Evolutionary conservation across 1,140 invertebrate species (phyloP).

Genomic region (Caenorhabditis inopinata): DNA sequence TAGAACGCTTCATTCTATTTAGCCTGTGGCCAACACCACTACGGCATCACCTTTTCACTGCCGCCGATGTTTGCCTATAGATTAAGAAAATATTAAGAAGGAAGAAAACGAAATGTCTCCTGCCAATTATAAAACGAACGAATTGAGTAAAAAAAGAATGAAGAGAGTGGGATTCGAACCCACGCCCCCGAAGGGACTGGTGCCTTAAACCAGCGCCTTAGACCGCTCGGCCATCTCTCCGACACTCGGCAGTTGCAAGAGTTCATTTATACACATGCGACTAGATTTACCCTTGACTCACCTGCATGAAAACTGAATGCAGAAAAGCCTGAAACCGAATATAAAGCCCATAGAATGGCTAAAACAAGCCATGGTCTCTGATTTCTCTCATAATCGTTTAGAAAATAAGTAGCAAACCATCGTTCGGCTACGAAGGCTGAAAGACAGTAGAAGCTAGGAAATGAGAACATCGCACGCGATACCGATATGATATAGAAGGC

Average conservation of each 20-base stretch:
- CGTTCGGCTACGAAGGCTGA: not conserved
- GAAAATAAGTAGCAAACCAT: conserved; percentile 16
- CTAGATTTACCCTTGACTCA: not conserved
- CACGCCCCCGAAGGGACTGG: conserved; percentile 86
- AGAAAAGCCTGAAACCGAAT: not conserved
- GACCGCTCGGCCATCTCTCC: conserved; percentile 94
- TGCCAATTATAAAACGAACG: too few relatives aligned
- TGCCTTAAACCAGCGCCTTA: conserved; percentile 99
- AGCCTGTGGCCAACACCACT: too few relatives aligned
- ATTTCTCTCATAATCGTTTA: conserved; percentile 25
- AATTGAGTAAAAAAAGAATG: conserved; percentile 32
- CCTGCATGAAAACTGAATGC: not conserved
- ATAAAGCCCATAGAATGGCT: not conserved
- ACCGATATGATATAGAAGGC: not conserved
- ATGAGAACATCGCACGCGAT: not conserved
- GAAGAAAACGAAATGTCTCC: too few relatives aligned
- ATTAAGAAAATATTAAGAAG: too few relatives aligned
- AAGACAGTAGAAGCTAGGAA: not conserved
- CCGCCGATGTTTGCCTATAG: too few relatives aligned
- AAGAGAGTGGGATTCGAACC: conserved; percentile 66
- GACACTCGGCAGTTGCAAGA: too few relatives aligned
- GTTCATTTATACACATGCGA: not conserved
- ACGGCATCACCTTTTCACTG: too few relatives aligned
- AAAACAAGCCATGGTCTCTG: not conserved
- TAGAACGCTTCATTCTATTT: too few relatives aligned